Evolutionary conservation across 2,113 vertebrate genomes (phyloP).

Genomic region (Amphiprion ocellaris): DNA sequence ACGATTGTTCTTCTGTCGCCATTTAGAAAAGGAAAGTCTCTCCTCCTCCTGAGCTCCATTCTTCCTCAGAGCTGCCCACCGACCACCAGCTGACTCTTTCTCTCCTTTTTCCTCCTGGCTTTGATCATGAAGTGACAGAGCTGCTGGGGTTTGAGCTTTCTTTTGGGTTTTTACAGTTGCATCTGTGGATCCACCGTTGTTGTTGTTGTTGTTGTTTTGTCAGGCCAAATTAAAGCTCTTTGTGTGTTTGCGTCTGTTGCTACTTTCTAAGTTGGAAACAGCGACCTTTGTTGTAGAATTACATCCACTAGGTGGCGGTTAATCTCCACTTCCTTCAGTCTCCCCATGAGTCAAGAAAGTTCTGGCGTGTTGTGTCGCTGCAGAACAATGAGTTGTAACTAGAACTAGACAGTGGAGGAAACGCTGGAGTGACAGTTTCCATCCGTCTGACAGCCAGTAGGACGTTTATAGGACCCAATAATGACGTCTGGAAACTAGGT

Average conservation of each 20-base stretch:
- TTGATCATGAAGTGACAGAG: slow-evolving; percentile 44
- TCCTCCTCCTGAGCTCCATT: slow-evolving; percentile 52
- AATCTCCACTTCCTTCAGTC: slow-evolving; percentile 15
- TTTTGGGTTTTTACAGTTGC: background rate
- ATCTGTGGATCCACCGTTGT: background rate
- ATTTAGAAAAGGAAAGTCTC: slow-evolving; percentile 60
- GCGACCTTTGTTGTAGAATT: background rate
- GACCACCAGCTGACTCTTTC: slow-evolving; percentile 65
- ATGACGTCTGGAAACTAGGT: background rate
- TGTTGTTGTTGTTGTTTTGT: slow-evolving; percentile 9
- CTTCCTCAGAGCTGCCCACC: slow-evolving; percentile 25
- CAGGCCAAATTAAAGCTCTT: slow-evolving; percentile 7
- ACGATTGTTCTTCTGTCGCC: slow-evolving; percentile 72
- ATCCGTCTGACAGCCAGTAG: slow-evolving; percentile 1
- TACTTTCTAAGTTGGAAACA: slow-evolving; percentile 18
- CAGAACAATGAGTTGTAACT: slow-evolving; percentile 30
- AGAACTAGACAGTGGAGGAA: slow-evolving; percentile 16
- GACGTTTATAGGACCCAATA: slow-evolving; percentile 16
- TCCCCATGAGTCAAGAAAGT: background rate
- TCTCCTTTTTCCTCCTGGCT: slow-evolving; percentile 34
- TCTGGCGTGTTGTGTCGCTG: slow-evolving; percentile 14
- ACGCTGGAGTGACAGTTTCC: slow-evolving; percentile 12
- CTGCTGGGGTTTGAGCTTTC: slow-evolving; percentile 33
- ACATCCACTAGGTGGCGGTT: slow-evolving; percentile 57
- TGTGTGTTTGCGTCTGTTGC: background rate